Percentiles rank a stretch among this genome's conserved stretches.
phyloP scores from a whole-genome alignment of 1,140 invertebrate genomes.

The Pseudachorutes palmiensis region DNA sequence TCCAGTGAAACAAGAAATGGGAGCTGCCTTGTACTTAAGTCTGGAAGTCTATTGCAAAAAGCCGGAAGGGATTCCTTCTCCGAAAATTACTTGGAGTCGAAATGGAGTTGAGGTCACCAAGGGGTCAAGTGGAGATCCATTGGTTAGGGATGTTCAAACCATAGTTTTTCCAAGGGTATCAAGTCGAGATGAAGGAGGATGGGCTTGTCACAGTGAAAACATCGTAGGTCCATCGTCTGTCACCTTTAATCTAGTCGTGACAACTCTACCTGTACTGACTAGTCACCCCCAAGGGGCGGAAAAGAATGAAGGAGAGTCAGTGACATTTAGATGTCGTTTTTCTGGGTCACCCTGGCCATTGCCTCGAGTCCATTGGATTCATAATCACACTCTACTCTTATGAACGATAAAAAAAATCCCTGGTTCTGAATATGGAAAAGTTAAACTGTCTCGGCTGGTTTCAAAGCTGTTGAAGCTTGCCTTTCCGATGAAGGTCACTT shows the following conservation, averaged over 20 bases:
- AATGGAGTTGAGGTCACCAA: too few relatives aligned
- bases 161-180: slow-evolving; percentile 55
- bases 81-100: too few relatives aligned
- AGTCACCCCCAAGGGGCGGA: slow-evolving; percentile 49
- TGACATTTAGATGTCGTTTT: slow-evolving; percentile 56
- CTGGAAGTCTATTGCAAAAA: too few relatives aligned
- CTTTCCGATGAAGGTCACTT: too few relatives aligned
- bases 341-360: slow-evolving; percentile 53
- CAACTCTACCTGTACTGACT: slow-evolving; percentile 46
- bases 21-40: too few relatives aligned
- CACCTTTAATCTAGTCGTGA: slow-evolving; percentile 50
- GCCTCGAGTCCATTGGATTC: slow-evolving; percentile 61
- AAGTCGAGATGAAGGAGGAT: slow-evolving; percentile 55
- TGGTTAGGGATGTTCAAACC: slow-evolving; percentile 53
- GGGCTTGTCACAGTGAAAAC: slow-evolving; percentile 62
- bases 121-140: too few relatives aligned
- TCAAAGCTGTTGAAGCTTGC: too few relatives aligned
- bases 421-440: too few relatives aligned
- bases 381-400: slow-evolving; percentile 49
- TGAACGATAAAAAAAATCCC: too few relatives aligned
- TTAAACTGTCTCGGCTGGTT: too few relatives aligned
- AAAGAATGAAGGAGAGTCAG: slow-evolving; percentile 60
- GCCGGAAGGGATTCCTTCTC: too few relatives aligned
- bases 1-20: too few relatives aligned
- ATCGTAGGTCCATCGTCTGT: slow-evolving; percentile 55